phyloP scores from a whole-genome alignment of 2,113 vertebrate genomes.

The Cynocephalus volans region DNA sequence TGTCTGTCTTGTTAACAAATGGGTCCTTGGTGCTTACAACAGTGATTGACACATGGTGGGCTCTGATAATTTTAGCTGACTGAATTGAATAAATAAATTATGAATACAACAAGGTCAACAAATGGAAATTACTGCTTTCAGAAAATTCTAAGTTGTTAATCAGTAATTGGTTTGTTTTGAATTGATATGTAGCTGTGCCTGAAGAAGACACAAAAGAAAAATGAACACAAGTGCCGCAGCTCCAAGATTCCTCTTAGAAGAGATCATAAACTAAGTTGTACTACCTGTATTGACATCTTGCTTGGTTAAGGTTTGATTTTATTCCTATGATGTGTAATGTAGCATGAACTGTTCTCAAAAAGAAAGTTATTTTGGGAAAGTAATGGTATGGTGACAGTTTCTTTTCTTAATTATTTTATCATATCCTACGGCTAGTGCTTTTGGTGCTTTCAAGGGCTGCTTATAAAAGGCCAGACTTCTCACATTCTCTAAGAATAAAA shows the following conservation, averaged over 20 bases:
- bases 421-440: neutral
- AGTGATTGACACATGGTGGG: neutral
- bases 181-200: neutral
- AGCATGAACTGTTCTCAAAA: neutral
- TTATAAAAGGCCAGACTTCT: neutral
- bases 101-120: neutral
- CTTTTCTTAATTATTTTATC: neutral
- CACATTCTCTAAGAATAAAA: neutral
- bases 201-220: neutral
- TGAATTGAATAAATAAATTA: neutral
- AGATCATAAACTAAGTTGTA: neutral
- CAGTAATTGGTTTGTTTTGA: neutral
- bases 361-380: neutral
- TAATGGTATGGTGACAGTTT: neutral
- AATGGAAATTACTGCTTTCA: neutral
- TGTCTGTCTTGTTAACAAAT: neutral
- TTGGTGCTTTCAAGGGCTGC: neutral
- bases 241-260: neutral
- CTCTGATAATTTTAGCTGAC: neutral
- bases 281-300: neutral
- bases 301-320: neutral
- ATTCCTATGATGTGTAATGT: neutral
- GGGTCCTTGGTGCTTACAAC: neutral
- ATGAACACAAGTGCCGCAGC: neutral
- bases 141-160: slow-evolving; percentile 17